These are phyloP conservation scores for Cyrtorhinus lividipennis DNA, from an alignment of 1,140 invertebrate genomes.

Conservation along the genomic window DNA sequence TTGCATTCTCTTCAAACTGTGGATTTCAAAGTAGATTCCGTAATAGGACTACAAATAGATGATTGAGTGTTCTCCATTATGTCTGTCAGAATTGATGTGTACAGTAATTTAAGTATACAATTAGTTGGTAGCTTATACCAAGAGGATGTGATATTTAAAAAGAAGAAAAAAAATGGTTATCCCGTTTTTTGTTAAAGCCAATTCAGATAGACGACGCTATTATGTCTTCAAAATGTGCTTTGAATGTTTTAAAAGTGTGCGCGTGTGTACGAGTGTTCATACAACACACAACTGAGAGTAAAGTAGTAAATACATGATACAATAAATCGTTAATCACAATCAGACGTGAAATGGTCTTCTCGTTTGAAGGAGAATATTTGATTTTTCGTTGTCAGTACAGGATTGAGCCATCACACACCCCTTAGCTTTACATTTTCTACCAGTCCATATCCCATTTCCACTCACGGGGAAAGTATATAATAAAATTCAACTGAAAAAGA, in stretches of 20 bases:
- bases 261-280: background rate
- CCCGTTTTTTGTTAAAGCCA: background rate
- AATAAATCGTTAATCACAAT: too few species aligned
- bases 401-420: too few species aligned
- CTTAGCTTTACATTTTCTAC: too few species aligned
- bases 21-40: constrained; percentile 2
- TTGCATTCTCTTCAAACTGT: constrained; percentile 11
- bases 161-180: background rate
- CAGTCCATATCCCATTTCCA: too few species aligned
- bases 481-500: too few species aligned
- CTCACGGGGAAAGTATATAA: too few species aligned
- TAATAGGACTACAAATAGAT: background rate
- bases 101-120: constrained; percentile 9
- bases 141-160: constrained; percentile 11
- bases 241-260: background rate
- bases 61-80: constrained; percentile 3
- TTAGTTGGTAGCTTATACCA: background rate
- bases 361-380: too few species aligned
- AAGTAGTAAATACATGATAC: too few species aligned
- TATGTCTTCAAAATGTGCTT: background rate
- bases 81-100: constrained; percentile 9
- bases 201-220: background rate
- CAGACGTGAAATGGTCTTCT: too few species aligned
- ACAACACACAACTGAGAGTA: too few species aligned
- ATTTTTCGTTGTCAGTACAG: too few species aligned